Percentiles rank a stretch among this genome's conserved stretches.
These are phyloP conservation scores for Cataglyphis rosenhaueri DNA, from an alignment of 2,888 invertebrate genomes.

Conservation along the genomic window DNA sequence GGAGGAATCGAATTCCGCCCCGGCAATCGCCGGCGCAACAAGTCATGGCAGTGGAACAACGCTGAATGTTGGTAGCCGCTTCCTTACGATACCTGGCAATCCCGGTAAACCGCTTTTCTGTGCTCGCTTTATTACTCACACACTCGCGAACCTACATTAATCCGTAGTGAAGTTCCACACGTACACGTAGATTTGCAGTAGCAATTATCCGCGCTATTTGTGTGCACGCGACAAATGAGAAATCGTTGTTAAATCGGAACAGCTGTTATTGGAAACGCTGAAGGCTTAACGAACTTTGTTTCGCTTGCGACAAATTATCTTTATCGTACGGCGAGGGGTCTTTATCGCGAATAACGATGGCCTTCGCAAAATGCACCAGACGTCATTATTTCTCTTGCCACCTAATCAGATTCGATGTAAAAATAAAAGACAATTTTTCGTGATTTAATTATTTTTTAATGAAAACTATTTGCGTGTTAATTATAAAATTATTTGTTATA, in stretches of 20 bases:
- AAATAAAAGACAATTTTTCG: neutral
- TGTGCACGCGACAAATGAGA: constrained; percentile 17
- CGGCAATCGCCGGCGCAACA: constrained; percentile 81
- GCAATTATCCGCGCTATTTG: constrained; percentile 26
- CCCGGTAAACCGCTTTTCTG: constrained; percentile 77
- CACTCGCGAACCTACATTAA: constrained; percentile 25
- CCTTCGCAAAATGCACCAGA: neutral
- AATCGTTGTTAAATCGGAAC: neutral
- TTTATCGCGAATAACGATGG: neutral
- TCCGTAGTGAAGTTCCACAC: constrained; percentile 27
- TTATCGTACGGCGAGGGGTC: neutral
- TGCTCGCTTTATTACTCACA: constrained; percentile 64
- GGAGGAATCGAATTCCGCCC: constrained; percentile 84
- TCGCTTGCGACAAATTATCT: constrained; percentile 11
- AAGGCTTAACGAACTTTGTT: neutral
- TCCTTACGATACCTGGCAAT: constrained; percentile 89
- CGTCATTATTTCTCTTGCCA: constrained; percentile 27
- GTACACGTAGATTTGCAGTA: constrained; percentile 20
- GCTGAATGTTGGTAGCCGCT: constrained; percentile 86
- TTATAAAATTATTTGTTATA: neutral
- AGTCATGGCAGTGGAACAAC: constrained; percentile 78
- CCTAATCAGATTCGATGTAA: neutral
- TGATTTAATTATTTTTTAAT: neutral
- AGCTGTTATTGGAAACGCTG: constrained; percentile 17
- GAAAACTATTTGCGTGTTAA: neutral